Base-by-base conservation (phyloP, 1,140 invertebrate genomes). In the Ceratina japonica region DNA sequence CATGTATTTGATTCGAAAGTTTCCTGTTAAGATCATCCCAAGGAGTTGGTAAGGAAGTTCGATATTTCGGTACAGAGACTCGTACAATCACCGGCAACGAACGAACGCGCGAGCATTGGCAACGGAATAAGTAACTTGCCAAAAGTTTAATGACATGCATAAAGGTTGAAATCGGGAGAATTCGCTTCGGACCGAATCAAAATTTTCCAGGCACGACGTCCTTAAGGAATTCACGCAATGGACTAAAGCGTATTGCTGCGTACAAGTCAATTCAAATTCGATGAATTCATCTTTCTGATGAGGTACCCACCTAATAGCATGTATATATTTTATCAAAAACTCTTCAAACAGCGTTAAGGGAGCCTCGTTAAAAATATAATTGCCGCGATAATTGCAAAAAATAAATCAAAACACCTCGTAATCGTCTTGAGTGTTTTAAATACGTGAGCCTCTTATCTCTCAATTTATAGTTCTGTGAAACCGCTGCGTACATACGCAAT, bases 131-230 rank as follows among this genome's bases (percentile, higher is more conserved):
- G 44, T 52, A 77, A 71, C 66, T 77, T 71, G 12, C 1, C 24
- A n/a, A 76, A 85, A 85, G 81, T 84, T 84, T 80, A 85, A 84
- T 85, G 83, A 84, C 82, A 61, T 64, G 68, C 71, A 54, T 13
- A 56, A 78, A 85, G 65, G 68, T 62, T 75, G 70, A 65, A 74
- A 79, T 81, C 75, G 70, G 59, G 44, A 59, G 18, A 49, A 56
- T n/a, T n/a, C 72, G 64, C 72, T 58, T 61, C 24, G 37, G 56
- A 22, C 12, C 51, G 51, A 80, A 64, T 44, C 58, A 59, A 76
- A 66, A 83, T 83, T 85, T 80, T 37, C 31, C 20, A 44, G 5
- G 5, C 65, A 15, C 20, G 54, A 24, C 18, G 31, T 68, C 51
- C 49, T 74, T 65, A 79, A 75, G 66, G 24, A 58, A 37, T 49